These are phyloP conservation scores for Eulemur macaco DNA, from an alignment of 2,113 vertebrate genomes.

Conservation along the genomic window DNA sequence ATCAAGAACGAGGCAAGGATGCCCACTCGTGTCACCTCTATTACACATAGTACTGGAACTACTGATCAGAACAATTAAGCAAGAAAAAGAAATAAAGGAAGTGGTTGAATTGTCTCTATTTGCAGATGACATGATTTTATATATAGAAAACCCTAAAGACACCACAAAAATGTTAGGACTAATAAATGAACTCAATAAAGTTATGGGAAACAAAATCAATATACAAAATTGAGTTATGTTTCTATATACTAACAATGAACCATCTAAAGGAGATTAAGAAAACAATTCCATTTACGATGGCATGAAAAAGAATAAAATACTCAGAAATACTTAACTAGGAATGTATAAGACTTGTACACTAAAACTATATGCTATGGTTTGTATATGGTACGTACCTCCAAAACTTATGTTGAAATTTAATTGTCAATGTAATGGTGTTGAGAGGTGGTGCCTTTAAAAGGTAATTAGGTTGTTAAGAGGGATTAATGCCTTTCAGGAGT, in stretches of 20 bases:
- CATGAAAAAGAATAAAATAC: neutral
- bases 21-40: neutral
- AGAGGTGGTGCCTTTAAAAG: neutral
- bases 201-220: neutral
- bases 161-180: neutral
- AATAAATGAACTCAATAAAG: neutral
- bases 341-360: neutral
- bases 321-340: neutral
- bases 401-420: neutral
- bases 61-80: neutral
- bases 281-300: neutral
- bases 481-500: neutral
- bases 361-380: neutral
- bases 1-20: neutral
- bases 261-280: neutral
- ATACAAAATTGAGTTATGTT: neutral
- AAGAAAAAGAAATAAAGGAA: neutral
- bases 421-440: neutral
- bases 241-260: neutral
- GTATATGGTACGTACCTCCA: neutral
- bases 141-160: neutral
- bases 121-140: neutral
- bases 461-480: neutral
- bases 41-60: neutral
- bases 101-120: neutral